A percentile compares a stretch with the other conserved stretches of the same genome.
Evolutionary conservation across 2,888 invertebrate genomes (phyloP).

Genomic region (Chrysolina haemoptera): DNA sequence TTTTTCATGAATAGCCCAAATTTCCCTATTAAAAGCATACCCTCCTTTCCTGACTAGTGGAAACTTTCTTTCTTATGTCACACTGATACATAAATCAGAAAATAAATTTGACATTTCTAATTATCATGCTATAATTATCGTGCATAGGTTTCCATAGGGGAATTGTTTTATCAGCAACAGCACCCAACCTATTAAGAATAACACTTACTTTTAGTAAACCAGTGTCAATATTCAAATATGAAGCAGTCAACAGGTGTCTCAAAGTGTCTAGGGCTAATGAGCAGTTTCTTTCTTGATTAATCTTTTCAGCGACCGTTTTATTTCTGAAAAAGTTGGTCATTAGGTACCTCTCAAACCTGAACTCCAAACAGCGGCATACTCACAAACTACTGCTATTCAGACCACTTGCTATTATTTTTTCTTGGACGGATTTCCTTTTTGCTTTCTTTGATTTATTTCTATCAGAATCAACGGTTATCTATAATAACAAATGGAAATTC

Average conservation of each 20-base stretch:
- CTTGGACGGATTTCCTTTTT: conserved; percentile 47
- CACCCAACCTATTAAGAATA: background rate
- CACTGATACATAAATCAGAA: too few relatives aligned
- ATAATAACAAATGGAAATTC: background rate
- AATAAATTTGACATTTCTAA: too few relatives aligned
- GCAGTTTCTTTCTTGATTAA: conserved; percentile 39
- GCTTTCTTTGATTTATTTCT: conserved; percentile 52
- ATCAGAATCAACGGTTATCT: conserved; percentile 37
- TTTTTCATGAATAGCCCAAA: too few relatives aligned
- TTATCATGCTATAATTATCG: too few relatives aligned
- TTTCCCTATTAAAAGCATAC: too few relatives aligned
- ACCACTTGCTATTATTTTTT: conserved; percentile 47
- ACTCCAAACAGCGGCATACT: background rate
- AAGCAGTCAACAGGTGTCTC: conserved; percentile 40
- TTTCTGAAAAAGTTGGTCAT: conserved; percentile 22
- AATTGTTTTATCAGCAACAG: background rate
- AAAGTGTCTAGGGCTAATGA: conserved; percentile 46
- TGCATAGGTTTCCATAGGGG: too few relatives aligned
- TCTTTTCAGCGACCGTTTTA: conserved; percentile 30
- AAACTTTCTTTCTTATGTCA: too few relatives aligned
- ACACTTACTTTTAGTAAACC: conserved; percentile 43
- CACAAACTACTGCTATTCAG: conserved; percentile 18
- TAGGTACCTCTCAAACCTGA: background rate
- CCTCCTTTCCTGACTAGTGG: too few relatives aligned
- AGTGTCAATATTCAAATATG: conserved; percentile 45